Conservation (phyloP, 1,140 invertebrate genomes). For the Atta texana region DNA sequence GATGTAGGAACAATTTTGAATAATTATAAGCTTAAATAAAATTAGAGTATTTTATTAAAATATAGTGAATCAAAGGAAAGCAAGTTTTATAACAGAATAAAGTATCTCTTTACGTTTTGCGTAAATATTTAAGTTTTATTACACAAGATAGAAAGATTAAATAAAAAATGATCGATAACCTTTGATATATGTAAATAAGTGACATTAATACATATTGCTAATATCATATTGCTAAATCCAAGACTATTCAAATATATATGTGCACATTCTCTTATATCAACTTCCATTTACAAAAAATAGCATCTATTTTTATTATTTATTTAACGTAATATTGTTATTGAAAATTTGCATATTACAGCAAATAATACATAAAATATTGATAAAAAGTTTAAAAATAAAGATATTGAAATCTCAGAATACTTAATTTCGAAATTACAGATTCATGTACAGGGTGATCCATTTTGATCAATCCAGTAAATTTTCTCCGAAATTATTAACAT, state of each 20-base stretch:
- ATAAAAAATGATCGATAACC: background rate
- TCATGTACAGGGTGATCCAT: background rate
- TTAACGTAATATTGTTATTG: background rate
- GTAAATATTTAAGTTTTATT: background rate
- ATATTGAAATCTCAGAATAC: constrained; percentile 43
- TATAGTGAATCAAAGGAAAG: background rate
- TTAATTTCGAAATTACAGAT: constrained; percentile 19
- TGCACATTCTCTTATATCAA: constrained; percentile 14
- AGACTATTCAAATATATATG: constrained; percentile 15
- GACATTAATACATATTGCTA: background rate
- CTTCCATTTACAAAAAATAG: constrained; percentile 37
- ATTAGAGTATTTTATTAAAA: background rate
- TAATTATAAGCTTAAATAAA: constrained; percentile 9
- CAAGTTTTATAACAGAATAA: background rate
- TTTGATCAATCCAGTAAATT: no score
- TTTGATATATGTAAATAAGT: background rate
- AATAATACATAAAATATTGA: background rate
- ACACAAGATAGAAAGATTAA: background rate
- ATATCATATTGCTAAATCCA: constrained; percentile 4
- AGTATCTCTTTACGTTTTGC: background rate
- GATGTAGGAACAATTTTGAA: background rate
- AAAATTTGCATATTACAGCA: background rate
- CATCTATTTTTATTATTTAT: background rate
- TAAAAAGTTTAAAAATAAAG: background rate
- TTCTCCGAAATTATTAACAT: no score